Conservation (phyloP, 2,797 vertebrate species). For the Netta rufina region DNA sequence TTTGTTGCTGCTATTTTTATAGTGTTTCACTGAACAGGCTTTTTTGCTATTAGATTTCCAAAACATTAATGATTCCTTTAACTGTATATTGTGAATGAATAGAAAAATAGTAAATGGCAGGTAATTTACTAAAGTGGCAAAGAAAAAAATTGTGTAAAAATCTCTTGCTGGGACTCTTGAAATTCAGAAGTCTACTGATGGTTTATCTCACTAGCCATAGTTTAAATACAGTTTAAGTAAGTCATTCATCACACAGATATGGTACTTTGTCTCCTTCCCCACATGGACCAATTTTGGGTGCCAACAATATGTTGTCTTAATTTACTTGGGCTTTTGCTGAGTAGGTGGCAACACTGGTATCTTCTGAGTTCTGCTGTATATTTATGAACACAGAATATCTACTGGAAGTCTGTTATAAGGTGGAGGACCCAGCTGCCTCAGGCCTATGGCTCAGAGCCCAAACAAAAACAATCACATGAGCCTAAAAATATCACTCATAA, state of each 20-base stretch:
- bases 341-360: neutral
- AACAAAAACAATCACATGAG: neutral
- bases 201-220: neutral
- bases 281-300: accelerated
- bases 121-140: neutral
- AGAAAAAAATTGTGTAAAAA: neutral
- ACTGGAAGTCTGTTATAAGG: neutral
- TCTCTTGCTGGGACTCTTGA: neutral
- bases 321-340: neutral
- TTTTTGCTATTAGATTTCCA: neutral
- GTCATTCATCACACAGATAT: neutral
- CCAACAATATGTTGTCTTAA: neutral
- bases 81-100: neutral
- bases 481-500: neutral
- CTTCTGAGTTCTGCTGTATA: neutral
- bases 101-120: neutral
- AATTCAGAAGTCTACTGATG: neutral
- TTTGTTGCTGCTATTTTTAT: neutral
- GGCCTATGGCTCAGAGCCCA: neutral
- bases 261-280: neutral
- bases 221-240: neutral
- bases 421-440: neutral
- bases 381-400: neutral
- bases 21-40: neutral
- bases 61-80: neutral